Percentiles rank a stretch among this genome's conserved stretches.
These are phyloP conservation scores for Diarsia brunnea DNA, from an alignment of 2,888 invertebrate genomes.

Conservation along the genomic window DNA sequence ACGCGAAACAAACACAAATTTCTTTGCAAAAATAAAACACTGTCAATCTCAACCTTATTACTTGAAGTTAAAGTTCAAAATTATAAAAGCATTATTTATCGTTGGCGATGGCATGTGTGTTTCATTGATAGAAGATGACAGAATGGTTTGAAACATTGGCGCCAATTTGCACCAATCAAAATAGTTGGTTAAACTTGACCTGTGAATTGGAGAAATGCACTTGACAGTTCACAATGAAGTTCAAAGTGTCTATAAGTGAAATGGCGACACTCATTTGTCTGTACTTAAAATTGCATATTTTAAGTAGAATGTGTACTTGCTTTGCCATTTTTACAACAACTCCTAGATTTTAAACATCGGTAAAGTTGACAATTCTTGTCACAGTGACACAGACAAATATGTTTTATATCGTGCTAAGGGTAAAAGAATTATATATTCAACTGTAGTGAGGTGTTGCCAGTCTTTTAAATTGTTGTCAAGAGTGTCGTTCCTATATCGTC, in stretches of 20 bases:
- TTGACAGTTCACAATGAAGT: conserved; percentile 61
- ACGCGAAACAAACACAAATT: conserved; percentile 36
- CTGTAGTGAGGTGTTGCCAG: background rate
- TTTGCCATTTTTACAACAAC: background rate
- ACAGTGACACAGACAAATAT: background rate
- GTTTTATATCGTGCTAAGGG: background rate
- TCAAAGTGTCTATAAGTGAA: conserved; percentile 47
- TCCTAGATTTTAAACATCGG: background rate
- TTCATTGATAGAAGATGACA: conserved; percentile 68
- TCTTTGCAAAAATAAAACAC: conserved; percentile 6
- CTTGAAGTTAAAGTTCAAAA: conserved; percentile 34
- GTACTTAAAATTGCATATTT: conserved; percentile 14
- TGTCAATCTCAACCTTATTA: conserved; percentile 40
- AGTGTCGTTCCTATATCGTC: conserved; percentile 34
- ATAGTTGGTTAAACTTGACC: conserved; percentile 78
- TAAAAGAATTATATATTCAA: background rate
- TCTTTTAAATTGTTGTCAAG: conserved; percentile 13
- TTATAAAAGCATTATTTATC: conserved; percentile 15
- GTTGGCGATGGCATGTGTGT: conserved; percentile 39
- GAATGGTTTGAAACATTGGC: conserved; percentile 67
- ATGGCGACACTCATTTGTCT: conserved; percentile 24
- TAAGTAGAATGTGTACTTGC: background rate
- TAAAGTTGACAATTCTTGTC: background rate
- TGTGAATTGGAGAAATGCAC: conserved; percentile 69
- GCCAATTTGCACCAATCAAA: conserved; percentile 83